These are phyloP conservation scores for Eupristina koningsbergeri DNA, from an alignment of 1,140 invertebrate genomes.

Conservation along the genomic window DNA sequence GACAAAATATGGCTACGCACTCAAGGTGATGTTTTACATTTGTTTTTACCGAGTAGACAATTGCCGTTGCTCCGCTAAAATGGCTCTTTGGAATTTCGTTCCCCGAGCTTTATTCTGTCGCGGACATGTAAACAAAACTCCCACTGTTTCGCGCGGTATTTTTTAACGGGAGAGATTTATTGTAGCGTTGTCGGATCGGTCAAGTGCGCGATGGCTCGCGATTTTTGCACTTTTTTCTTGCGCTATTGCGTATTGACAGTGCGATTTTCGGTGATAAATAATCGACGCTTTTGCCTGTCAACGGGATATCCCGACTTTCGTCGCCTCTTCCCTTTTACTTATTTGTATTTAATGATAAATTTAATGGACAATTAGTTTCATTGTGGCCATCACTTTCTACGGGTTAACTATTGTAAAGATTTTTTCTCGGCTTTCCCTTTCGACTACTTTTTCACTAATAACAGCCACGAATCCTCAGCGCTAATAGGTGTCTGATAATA, in stretches of 20 bases:
- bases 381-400: not conserved
- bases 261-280: not conserved
- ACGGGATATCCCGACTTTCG: not conserved
- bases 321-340: slow-evolving; percentile 56
- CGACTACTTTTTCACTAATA: too few species aligned
- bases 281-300: not conserved
- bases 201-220: too few species aligned
- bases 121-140: not conserved
- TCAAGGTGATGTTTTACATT: slow-evolving; percentile 39
- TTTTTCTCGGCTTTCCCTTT: too few species aligned
- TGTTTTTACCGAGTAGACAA: slow-evolving; percentile 32
- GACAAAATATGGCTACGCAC: slow-evolving; percentile 44
- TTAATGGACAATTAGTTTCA: slow-evolving; percentile 15
- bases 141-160: not conserved
- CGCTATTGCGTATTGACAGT: not conserved
- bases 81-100: not conserved
- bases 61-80: not conserved
- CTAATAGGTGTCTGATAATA: too few species aligned
- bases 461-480: too few species aligned
- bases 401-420: not conserved
- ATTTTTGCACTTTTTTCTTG: too few species aligned
- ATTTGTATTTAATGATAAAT: slow-evolving; percentile 17
- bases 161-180: not conserved
- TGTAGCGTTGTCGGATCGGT: too few species aligned
- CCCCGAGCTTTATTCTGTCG: not conserved